Conservation (phyloP, 2,113 vertebrate species). For the Mobula hypostoma region DNA sequence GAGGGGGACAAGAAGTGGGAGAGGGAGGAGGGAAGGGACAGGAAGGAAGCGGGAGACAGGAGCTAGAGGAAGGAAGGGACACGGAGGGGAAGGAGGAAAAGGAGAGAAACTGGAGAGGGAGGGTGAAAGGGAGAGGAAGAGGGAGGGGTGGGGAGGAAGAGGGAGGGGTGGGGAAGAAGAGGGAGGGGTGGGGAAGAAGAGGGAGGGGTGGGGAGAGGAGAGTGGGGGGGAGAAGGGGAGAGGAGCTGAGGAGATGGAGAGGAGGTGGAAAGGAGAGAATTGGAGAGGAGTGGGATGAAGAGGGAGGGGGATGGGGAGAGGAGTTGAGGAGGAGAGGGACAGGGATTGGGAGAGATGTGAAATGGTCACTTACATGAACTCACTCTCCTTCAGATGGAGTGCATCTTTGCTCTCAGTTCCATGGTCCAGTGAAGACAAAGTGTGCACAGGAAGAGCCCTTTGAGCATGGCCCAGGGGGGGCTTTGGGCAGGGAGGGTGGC, state of each 20-base stretch:
- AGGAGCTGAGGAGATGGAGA: not conserved
- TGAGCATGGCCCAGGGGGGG: slow-evolving; percentile 70
- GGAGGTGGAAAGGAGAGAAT: not conserved
- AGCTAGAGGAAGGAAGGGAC: not conserved
- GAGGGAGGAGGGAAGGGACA: no score
- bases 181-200: no score
- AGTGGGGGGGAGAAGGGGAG: not conserved
- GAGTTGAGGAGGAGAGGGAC: not conserved
- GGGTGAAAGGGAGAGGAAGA: no score
- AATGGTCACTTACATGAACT: slow-evolving; percentile 74
- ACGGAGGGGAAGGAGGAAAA: not conserved
- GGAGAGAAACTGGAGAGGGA: not conserved
- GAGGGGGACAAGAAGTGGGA: not conserved
- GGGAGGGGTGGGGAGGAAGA: not conserved
- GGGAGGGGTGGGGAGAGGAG: not conserved
- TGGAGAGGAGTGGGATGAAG: not conserved
- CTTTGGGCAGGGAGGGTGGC: slow-evolving; percentile 63
- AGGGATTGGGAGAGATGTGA: not conserved
- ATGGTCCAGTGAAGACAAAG: slow-evolving; percentile 68
- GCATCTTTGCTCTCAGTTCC: slow-evolving; percentile 65
- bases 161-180: not conserved
- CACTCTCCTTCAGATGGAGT: slow-evolving; percentile 76
- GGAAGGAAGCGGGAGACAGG: not conserved
- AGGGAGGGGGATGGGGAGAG: not conserved
- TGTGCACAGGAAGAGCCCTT: slow-evolving; percentile 62